Conservation (phyloP, 2,888 invertebrate species). For the Rhagium mordax region DNA sequence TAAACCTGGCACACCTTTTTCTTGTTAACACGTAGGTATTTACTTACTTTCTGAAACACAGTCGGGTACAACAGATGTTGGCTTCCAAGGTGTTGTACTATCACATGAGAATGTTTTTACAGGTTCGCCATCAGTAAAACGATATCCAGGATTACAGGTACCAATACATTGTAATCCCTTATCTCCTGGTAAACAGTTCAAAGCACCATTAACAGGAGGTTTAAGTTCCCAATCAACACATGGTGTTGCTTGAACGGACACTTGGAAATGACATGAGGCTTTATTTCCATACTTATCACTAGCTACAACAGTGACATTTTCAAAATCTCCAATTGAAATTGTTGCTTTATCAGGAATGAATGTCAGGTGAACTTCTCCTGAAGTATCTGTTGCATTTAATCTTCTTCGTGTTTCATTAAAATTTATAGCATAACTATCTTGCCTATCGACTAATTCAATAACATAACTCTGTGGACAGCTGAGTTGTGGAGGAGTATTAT, state of each 20-base stretch:
- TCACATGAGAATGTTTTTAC: conserved; percentile 91
- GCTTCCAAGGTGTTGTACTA: conserved; percentile 86
- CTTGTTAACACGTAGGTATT: too few species aligned
- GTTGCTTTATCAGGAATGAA: conserved; percentile 89
- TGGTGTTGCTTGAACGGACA: conserved; percentile 92
- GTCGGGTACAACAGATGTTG: conserved; percentile 92
- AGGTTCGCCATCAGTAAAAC: conserved; percentile 93
- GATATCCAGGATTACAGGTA: conserved; percentile 89
- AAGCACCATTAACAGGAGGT: conserved; percentile 89
- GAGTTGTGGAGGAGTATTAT: conserved; percentile 90
- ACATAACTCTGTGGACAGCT: conserved; percentile 96
- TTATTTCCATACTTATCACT: conserved; percentile 90
- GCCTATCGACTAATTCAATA: conserved; percentile 90
- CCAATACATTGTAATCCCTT: conserved; percentile 90
- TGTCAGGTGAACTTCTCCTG: conserved; percentile 87
- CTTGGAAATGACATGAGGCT: conserved; percentile 93
- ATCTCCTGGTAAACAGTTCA: conserved; percentile 89
- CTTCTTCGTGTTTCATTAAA: conserved; percentile 91
- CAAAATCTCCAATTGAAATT: conserved; percentile 89
- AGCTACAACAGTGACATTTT: conserved; percentile 93
- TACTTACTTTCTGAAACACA: conserved; percentile 91
- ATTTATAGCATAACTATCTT: conserved; percentile 91
- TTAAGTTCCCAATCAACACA: conserved; percentile 96
- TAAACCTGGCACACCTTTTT: too few species aligned
- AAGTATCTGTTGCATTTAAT: conserved; percentile 90